Conservation (phyloP, 2,888 invertebrate genomes). For the Nipponacmea schrenckii region DNA sequence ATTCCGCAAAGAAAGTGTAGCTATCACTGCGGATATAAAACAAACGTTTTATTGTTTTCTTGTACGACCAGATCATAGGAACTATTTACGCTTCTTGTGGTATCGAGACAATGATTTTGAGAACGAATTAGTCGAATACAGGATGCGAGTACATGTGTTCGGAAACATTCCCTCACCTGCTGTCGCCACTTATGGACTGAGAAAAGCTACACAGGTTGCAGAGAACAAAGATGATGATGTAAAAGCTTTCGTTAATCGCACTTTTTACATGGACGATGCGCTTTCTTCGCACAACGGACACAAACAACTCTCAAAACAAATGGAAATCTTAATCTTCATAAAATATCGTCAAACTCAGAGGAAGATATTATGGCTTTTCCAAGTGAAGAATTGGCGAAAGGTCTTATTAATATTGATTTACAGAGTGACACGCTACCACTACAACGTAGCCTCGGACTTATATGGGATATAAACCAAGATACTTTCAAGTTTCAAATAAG, state of each 20-base stretch:
- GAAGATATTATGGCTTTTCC: conserved; percentile 24
- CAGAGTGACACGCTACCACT: conserved; percentile 2
- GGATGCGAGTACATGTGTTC: conserved; percentile 38
- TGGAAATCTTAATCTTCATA: conserved; percentile 32
- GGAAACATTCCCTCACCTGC: conserved; percentile 38
- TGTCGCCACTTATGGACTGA: conserved; percentile 33
- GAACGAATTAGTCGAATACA: conserved; percentile 30
- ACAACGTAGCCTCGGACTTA: conserved; percentile 19
- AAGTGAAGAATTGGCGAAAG: conserved; percentile 17
- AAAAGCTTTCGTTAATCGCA: conserved; percentile 23
- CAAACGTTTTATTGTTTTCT: too few species aligned
- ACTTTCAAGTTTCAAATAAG: conserved; percentile 5
- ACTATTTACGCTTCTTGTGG: conserved; percentile 37
- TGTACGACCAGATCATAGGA: conserved; percentile 28
- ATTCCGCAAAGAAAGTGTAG: too few species aligned
- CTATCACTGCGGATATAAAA: too few species aligned
- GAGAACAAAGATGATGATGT: conserved; percentile 23
- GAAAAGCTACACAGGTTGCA: conserved; percentile 15
- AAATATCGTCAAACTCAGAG: conserved; percentile 32
- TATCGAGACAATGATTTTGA: conserved; percentile 29
- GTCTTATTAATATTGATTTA: conserved; percentile 15
- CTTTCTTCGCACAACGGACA: conserved; percentile 29
- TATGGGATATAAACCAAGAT: conserved; percentile 17
- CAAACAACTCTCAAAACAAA: conserved; percentile 21
- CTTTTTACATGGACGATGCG: conserved; percentile 40